A percentile compares a stretch with the other conserved stretches of the same genome.
Conservation (phyloP, 1,140 invertebrate genomes). For the Leucophenga varia region DNA sequence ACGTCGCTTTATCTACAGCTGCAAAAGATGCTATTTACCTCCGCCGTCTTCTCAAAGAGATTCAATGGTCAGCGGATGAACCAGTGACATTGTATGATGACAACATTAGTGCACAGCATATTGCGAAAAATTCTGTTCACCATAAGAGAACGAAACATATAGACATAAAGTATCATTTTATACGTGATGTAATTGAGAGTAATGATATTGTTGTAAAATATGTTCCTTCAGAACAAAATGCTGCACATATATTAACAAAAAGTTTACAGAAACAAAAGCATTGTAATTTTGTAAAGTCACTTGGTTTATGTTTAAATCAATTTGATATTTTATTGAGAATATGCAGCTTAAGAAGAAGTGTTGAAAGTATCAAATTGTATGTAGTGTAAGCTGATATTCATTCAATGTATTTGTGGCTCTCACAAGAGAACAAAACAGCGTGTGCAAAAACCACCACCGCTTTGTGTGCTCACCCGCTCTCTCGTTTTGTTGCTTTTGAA, state of each 20-base stretch:
- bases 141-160: not conserved
- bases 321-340: no score
- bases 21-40: not conserved
- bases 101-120: not conserved
- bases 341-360: no score
- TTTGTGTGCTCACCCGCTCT: no score
- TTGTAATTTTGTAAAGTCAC: not conserved
- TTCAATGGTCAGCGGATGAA: not conserved
- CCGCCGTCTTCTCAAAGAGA: not conserved
- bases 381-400: no score
- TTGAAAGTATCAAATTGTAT: no score
- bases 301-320: no score
- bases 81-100: no score
- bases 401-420: no score
- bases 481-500: no score
- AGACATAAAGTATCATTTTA: no score
- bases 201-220: not conserved
- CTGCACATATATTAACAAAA: conserved; percentile 3
- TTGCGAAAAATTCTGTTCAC: not conserved
- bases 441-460: no score
- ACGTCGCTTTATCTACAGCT: not conserved
- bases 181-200: not conserved
- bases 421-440: no score
- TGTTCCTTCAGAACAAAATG: not conserved
- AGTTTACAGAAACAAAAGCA: not conserved